These are phyloP conservation scores for Diceros bicornis DNA, from an alignment of 2,797 vertebrate genomes.

Conservation along the genomic window DNA sequence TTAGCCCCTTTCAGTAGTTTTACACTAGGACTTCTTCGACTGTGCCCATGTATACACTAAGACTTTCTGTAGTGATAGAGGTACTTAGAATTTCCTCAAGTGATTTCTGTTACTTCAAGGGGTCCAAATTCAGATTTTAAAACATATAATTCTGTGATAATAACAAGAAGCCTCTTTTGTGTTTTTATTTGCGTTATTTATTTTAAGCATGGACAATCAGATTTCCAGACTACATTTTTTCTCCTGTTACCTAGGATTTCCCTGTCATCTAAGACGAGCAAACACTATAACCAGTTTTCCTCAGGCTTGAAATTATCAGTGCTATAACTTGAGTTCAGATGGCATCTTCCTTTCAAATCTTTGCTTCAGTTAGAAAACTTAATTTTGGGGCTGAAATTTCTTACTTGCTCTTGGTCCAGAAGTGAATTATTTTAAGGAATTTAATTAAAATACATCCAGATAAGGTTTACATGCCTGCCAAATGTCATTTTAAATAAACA, in stretches of 20 bases:
- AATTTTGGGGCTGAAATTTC: slow-evolving; percentile 30
- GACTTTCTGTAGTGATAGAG: background rate
- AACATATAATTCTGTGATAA: background rate
- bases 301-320: slow-evolving; percentile 69
- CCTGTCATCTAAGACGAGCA: slow-evolving; percentile 47
- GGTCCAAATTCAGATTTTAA: slow-evolving; percentile 26
- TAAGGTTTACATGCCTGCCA: background rate
- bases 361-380: slow-evolving; percentile 68
- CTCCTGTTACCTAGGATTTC: background rate
- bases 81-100: slow-evolving; percentile 26
- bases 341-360: slow-evolving; percentile 56
- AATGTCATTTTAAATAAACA: slow-evolving; percentile 37
- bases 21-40: background rate
- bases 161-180: background rate
- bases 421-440: slow-evolving; percentile 62
- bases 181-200: background rate
- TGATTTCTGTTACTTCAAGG: slow-evolving; percentile 39
- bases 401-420: background rate
- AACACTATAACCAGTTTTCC: slow-evolving; percentile 55
- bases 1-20: slow-evolving; percentile 43
- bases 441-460: slow-evolving; percentile 58
- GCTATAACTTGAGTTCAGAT: slow-evolving; percentile 54
- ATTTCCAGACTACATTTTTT: slow-evolving; percentile 26
- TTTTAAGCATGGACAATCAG: slow-evolving; percentile 28
- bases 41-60: background rate